Percentiles rank a stretch among this genome's conserved stretches.
Conservation (phyloP, 2,888 invertebrate genomes). For the Orthonevra nobilis region DNA sequence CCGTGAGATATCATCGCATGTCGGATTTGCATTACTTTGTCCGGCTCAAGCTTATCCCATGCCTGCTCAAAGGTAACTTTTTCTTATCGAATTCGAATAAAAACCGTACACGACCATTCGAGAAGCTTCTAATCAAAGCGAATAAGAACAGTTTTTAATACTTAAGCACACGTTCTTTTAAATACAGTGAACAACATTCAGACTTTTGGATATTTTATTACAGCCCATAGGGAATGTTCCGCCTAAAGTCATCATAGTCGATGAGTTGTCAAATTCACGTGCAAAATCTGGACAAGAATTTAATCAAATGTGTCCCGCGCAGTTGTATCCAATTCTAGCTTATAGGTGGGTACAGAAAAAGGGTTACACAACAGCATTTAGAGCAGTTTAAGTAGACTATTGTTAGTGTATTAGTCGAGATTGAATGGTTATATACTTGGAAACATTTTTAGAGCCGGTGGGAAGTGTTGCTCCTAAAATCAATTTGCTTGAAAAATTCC, state of each 20-base stretch:
- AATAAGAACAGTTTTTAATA: too few species aligned
- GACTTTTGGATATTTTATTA: slow-evolving; percentile 69
- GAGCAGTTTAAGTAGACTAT: slow-evolving; percentile 60
- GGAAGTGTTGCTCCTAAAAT: slow-evolving; percentile 84
- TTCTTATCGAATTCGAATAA: slow-evolving; percentile 42
- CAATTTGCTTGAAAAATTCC: slow-evolving; percentile 84
- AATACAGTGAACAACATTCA: slow-evolving; percentile 56
- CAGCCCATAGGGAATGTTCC: slow-evolving; percentile 83
- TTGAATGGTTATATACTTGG: neutral
- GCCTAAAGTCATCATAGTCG: slow-evolving; percentile 83
- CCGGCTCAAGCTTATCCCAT: slow-evolving; percentile 89
- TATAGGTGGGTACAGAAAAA: slow-evolving; percentile 83
- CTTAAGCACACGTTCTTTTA: too few species aligned
- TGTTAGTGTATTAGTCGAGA: neutral
- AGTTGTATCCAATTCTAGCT: slow-evolving; percentile 87
- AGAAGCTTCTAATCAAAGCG: neutral
- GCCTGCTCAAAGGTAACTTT: slow-evolving; percentile 84
- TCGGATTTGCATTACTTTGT: slow-evolving; percentile 85
- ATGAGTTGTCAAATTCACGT: slow-evolving; percentile 76
- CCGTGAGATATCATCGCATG: slow-evolving; percentile 81
- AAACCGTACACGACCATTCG: neutral
- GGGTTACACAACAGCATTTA: slow-evolving; percentile 72
- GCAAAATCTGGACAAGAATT: slow-evolving; percentile 79
- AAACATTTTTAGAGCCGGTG: slow-evolving; percentile 79
- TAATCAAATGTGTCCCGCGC: slow-evolving; percentile 87